Evolutionary conservation across 2,113 vertebrate genomes (phyloP).

Genomic region (Haemorhous mexicanus): DNA sequence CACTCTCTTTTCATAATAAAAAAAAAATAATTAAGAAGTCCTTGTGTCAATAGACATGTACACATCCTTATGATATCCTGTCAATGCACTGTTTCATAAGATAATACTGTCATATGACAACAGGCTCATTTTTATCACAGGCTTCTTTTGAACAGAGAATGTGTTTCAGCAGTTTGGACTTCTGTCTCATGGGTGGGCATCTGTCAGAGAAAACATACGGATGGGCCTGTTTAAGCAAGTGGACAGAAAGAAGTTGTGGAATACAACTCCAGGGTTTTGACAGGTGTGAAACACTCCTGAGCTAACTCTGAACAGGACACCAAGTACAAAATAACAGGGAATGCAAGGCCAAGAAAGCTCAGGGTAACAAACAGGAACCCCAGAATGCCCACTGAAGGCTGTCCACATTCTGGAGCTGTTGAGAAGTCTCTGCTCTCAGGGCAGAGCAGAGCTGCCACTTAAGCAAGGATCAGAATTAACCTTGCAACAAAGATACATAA

Average conservation of each 20-base stretch:
- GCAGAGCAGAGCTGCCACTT: background rate
- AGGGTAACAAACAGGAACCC: background rate
- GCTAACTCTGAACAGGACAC: background rate
- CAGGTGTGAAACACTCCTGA: background rate
- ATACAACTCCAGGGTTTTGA: background rate
- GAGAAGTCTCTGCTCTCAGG: background rate
- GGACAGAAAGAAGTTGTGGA: background rate
- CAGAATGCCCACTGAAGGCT: fast-evolving
- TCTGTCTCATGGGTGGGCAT: background rate
- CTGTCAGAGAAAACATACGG: background rate
- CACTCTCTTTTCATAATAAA: background rate
- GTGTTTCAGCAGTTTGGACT: background rate
- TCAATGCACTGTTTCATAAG: background rate
- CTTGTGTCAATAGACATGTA: background rate
- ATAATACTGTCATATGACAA: background rate
- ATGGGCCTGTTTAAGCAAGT: background rate
- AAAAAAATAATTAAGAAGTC: background rate
- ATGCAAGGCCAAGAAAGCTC: background rate
- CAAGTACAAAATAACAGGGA: background rate
- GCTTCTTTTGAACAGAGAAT: slow-evolving; percentile 8
- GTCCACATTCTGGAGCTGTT: background rate
- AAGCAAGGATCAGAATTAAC: background rate
- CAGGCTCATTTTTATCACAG: background rate
- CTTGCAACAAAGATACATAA: background rate
- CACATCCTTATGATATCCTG: background rate